Percentiles rank a stretch among this genome's conserved stretches.
These are phyloP conservation scores for Percopsis transmontana DNA, from an alignment of 2,113 vertebrate species.

Conservation along the genomic window DNA sequence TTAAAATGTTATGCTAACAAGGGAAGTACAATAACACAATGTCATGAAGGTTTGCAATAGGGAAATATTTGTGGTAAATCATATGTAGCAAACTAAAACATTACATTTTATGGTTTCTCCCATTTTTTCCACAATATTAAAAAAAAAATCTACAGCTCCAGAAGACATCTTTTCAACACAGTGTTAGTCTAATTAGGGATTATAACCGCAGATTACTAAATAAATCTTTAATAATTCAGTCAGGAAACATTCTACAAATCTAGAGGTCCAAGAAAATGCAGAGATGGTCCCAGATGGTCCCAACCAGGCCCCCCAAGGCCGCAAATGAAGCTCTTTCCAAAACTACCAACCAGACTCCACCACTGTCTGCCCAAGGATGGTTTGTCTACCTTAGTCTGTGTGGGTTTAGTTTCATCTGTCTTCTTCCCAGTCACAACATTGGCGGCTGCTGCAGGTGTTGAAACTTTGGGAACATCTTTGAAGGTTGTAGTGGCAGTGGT, in stretches of 20 bases:
- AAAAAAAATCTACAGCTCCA: neutral
- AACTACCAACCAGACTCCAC: neutral
- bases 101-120: neutral
- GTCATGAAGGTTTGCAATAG: neutral
- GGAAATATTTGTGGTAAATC: no score
- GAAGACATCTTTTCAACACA: neutral
- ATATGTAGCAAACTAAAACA: neutral
- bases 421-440: constrained; percentile 40
- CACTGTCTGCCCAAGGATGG: neutral
- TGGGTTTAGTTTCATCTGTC: constrained; percentile 37
- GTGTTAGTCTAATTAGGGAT: neutral
- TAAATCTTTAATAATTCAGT: neutral
- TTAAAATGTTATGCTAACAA: neutral
- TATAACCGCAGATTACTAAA: neutral
- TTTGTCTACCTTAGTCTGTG: constrained; percentile 51
- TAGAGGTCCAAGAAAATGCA: neutral
- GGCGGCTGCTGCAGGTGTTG: constrained; percentile 25
- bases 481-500: constrained; percentile 31
- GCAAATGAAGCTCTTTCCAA: neutral
- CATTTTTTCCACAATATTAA: neutral
- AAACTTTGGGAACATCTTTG: constrained; percentile 57
- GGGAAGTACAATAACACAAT: neutral
- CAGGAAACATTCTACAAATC: neutral
- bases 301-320: neutral
- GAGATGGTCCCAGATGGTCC: neutral